Base-by-base conservation (phyloP, 2,888 invertebrate species). In the Drosophila kambysellisi region DNA sequence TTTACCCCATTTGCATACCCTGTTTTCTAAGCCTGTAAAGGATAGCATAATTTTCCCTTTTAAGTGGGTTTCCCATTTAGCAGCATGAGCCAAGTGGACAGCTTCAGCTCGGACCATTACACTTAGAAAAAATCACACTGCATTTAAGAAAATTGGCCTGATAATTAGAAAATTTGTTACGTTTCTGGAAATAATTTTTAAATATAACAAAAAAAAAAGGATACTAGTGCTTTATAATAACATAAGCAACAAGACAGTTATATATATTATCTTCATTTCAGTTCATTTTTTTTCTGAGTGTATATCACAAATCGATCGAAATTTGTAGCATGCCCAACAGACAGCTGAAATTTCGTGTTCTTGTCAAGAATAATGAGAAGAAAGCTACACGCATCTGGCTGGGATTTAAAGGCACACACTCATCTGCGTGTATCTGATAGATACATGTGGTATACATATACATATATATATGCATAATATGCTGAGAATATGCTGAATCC, bases 21-120 rank as follows among this genome's bases (percentile, higher is more conserved):
- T 35, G 50, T 61, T 46, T 39, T 65, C 43, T 67, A 33, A 25
- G 46, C 62, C 52, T 70, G 76, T 79, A 79, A 73, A 63, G 46
- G 25, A 20, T 25, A 15, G 46, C 25, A 25, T 15, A 2, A 25
- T 15, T 46, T 46, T 15, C 0, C 25, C 2, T 4, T 4, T 25
- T 15, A 15, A 2, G 0, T 25, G 46, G 8, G 15, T 46, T 46
- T 46, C 8, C 4, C 20, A 7, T 1, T 46, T 8, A 46, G 4
- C 46, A 25, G 25, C 46, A 46, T 15, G 8, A 25, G 20, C 7
- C 2, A 43, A 20, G 20, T 20, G 20, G 20, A 20, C 20, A 20
- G 20, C 43, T 20, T 43, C n/a, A 5, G 2, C 1, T 43, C 41
- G 20, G 41, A 11, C 2, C 11, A 43, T 2, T 20, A 11, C 41